phyloP scores from a whole-genome alignment of 2,888 invertebrate species.

The Leucophora obtusa region DNA sequence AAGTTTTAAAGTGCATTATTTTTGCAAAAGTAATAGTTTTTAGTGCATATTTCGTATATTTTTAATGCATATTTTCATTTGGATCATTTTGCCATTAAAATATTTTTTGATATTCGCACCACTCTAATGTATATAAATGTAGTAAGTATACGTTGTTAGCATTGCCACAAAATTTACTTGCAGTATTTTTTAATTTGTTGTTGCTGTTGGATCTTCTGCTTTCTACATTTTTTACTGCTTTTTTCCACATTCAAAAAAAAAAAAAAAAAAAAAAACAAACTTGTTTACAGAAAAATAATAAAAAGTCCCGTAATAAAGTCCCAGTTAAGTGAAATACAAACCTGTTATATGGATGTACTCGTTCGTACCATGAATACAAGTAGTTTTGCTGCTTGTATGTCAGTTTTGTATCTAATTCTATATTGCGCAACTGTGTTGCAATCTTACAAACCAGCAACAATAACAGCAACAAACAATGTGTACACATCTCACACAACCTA shows the following conservation, averaged over 20 bases:
- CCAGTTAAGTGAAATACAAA: conserved; percentile 77
- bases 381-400: conserved; percentile 11
- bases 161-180: conserved; percentile 36
- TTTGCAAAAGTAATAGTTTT: no score
- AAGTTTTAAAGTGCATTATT: no score
- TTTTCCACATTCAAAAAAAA: conserved; percentile 10
- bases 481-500: conserved; percentile 31
- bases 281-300: conserved; percentile 49
- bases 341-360: conserved; percentile 70
- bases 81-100: no score
- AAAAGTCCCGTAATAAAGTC: conserved; percentile 79
- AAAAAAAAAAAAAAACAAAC: conserved; percentile 40
- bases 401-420: conserved; percentile 70
- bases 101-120: no score
- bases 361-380: background rate
- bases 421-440: conserved; percentile 77
- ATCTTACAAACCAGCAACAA: conserved; percentile 65
- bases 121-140: no score
- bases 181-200: conserved; percentile 23
- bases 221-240: conserved; percentile 15
- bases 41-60: no score
- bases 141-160: no score
- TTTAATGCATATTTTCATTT: no score
- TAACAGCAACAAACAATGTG: conserved; percentile 28
- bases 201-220: conserved; percentile 48